Percentiles rank a stretch among this genome's conserved stretches.
phyloP scores from a whole-genome alignment of 2,888 invertebrate genomes.

The Laspeyria flexula region DNA sequence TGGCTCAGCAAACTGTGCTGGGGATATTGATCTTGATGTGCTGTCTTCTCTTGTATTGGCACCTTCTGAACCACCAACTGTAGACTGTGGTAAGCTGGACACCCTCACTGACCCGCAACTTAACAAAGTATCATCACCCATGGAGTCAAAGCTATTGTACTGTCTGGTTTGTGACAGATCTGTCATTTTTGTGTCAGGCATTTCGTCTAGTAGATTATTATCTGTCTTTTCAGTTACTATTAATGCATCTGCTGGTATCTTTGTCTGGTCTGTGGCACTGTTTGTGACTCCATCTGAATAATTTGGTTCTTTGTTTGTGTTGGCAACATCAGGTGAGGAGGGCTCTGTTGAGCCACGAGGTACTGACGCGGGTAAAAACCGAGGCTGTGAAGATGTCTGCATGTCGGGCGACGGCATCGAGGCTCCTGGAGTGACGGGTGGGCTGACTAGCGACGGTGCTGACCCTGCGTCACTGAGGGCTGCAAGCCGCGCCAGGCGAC shows the following conservation, averaged over 20 bases:
- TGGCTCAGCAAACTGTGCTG: slow-evolving; percentile 80
- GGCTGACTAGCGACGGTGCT: slow-evolving; percentile 78
- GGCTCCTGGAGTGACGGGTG: slow-evolving; percentile 78
- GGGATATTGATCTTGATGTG: slow-evolving; percentile 78
- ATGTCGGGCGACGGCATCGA: slow-evolving; percentile 66
- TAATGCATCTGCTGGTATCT: slow-evolving; percentile 77
- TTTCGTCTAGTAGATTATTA: slow-evolving; percentile 79
- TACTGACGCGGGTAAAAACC: slow-evolving; percentile 58
- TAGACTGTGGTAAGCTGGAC: slow-evolving; percentile 69
- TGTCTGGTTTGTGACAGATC: slow-evolving; percentile 81
- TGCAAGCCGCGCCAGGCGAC: slow-evolving; percentile 90
- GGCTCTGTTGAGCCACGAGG: slow-evolving; percentile 66
- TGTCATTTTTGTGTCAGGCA: slow-evolving; percentile 84
- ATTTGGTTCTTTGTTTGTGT: slow-evolving; percentile 72
- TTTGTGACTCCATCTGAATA: slow-evolving; percentile 71
- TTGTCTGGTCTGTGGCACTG: slow-evolving; percentile 66
- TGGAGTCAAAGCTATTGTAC: slow-evolving; percentile 81
- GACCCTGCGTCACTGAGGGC: slow-evolving; percentile 85
- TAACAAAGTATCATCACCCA: slow-evolving; percentile 78
- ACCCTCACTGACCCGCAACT: slow-evolving; percentile 80
- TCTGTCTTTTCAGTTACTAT: slow-evolving; percentile 83
- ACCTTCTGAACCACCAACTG: slow-evolving; percentile 69
- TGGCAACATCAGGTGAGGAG: slow-evolving; percentile 62
- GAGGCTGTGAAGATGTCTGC: slow-evolving; percentile 51
- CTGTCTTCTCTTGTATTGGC: slow-evolving; percentile 74